Percentiles rank a stretch among this genome's conserved stretches.
These are phyloP conservation scores for Cecidostiba fungosa DNA, from an alignment of 2,888 invertebrate genomes.

Conservation along the genomic window DNA sequence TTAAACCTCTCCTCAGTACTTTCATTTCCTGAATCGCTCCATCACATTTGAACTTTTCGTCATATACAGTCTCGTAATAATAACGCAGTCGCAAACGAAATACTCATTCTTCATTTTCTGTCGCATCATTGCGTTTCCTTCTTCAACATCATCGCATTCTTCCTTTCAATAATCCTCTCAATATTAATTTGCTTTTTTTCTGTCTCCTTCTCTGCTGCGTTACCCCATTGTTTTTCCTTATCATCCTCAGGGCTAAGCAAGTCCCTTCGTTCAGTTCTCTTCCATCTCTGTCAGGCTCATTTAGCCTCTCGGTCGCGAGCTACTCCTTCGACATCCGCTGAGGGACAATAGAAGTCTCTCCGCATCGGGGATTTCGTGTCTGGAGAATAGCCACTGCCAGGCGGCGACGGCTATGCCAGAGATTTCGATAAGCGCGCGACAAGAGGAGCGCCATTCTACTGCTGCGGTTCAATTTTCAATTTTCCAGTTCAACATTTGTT, in stretches of 20 bases:
- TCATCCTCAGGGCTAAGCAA: background rate
- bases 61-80: background rate
- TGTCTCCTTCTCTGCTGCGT: background rate
- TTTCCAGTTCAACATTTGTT: background rate
- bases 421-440: slow-evolving; percentile 24
- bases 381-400: slow-evolving; percentile 3
- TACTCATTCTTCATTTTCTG: background rate
- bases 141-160: background rate
- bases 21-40: background rate
- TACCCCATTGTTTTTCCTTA: background rate
- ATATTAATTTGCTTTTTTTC: background rate
- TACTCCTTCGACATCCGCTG: slow-evolving; percentile 23
- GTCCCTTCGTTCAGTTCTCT: background rate
- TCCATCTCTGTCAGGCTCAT: background rate
- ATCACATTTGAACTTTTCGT: background rate
- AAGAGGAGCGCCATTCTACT: background rate
- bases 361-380: background rate
- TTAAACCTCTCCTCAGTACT: background rate
- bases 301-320: background rate
- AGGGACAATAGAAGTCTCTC: slow-evolving; percentile 9
- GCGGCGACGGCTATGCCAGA: slow-evolving; percentile 17
- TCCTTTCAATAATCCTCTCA: background rate
- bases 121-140: background rate
- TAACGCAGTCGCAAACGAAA: background rate
- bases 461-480: background rate